Conservation (phyloP, 2,797 vertebrate species). For the Sphenopsis melanotis region DNA sequence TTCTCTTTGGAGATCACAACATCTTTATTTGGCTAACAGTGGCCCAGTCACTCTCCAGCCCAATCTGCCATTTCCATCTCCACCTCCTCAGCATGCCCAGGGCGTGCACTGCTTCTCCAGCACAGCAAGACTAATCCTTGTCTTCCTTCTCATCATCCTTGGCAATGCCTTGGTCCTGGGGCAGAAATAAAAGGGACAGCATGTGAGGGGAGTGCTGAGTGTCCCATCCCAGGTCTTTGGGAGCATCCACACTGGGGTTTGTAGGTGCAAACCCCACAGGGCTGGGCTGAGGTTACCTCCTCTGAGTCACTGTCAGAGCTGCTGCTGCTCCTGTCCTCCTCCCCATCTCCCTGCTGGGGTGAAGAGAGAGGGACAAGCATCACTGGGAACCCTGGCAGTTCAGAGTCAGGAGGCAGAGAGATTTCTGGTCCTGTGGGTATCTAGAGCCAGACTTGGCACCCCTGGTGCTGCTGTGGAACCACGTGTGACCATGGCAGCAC, state of each 20-base stretch:
- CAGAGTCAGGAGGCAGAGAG: not conserved
- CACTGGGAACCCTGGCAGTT: not conserved
- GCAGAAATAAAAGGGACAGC: not conserved
- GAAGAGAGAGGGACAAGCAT: not conserved
- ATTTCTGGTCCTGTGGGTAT: not conserved
- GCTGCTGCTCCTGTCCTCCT: not conserved
- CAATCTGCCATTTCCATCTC: rapidly evolving
- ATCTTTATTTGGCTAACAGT: constrained; percentile 40
- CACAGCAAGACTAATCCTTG: not conserved
- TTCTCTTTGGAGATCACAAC: not conserved
- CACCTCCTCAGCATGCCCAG: rapidly evolving
- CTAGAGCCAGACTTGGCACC: not conserved
- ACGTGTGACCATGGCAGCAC: rapidly evolving
- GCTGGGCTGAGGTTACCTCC: not conserved
- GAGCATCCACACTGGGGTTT: not conserved
- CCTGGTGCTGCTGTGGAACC: not conserved
- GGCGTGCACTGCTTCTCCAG: rapidly evolving
- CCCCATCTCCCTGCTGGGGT: not conserved
- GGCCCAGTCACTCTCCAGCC: not conserved
- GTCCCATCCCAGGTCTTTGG: not conserved
- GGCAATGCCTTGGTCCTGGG: not conserved
- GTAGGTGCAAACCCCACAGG: not conserved
- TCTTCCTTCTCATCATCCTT: constrained; percentile 15
- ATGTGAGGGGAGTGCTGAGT: not conserved
- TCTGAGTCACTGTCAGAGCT: not conserved